Percentiles rank a stretch among this genome's conserved stretches.
phyloP scores from a whole-genome alignment of 1,140 invertebrate genomes.

The Bombus breviceps region DNA sequence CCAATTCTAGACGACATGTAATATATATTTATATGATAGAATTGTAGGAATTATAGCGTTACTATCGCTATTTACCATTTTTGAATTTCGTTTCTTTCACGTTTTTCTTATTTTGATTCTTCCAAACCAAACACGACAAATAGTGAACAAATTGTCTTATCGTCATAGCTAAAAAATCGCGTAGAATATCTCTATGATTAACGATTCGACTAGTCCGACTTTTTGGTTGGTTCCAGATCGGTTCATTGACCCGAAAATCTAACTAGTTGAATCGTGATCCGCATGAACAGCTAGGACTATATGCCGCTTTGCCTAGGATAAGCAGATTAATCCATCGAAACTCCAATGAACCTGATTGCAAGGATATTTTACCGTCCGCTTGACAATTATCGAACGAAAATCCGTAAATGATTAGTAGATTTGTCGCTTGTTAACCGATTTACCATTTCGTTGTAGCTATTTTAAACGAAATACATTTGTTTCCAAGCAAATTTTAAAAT shows the following conservation, averaged over 20 bases:
- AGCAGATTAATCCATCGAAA: conserved; percentile 44
- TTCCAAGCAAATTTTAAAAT: not conserved
- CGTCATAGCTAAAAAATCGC: not conserved
- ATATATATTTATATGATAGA: no score
- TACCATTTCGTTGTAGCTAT: not conserved
- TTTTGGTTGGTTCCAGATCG: conserved; percentile 16
- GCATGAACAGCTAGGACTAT: conserved; percentile 24
- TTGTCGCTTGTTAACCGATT: no score
- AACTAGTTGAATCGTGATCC: conserved; percentile 36
- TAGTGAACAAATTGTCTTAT: no score
- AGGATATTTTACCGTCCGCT: not conserved
- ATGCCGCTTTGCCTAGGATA: conserved; percentile 14
- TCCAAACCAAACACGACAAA: no score
- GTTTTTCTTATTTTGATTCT: no score
- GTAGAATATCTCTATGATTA: not conserved
- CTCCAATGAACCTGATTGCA: conserved; percentile 21
- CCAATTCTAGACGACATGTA: no score
- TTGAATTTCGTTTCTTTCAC: no score
- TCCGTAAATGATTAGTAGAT: not conserved
- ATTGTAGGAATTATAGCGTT: no score
- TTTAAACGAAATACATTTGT: not conserved
- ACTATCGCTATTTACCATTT: no score
- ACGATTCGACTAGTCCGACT: conserved; percentile 4
- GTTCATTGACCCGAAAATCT: conserved; percentile 19
- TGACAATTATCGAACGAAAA: conserved; percentile 16